Evolutionary conservation across 2,888 invertebrate species (phyloP).

Genomic region (Blomia tropicalis): DNA sequence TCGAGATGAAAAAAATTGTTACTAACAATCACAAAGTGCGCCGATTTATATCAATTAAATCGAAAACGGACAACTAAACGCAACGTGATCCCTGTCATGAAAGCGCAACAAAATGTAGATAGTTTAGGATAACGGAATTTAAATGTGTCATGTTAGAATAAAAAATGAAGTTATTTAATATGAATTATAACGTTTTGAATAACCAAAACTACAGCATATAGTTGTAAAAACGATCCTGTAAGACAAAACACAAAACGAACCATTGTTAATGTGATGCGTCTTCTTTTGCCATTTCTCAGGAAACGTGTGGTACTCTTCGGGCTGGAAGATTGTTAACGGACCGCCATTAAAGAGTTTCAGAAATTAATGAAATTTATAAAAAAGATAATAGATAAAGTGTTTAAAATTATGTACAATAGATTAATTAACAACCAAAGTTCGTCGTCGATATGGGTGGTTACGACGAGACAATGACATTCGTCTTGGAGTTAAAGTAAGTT

Average conservation of each 20-base stretch:
- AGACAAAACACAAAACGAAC: constrained; percentile 11
- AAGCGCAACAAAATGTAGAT: too few relatives aligned
- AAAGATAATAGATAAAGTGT: too few relatives aligned
- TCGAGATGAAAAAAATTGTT: too few relatives aligned
- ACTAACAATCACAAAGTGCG: too few relatives aligned
- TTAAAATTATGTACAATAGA: not conserved
- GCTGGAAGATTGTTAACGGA: not conserved
- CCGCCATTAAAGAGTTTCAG: constrained; percentile 10
- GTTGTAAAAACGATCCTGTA: constrained; percentile 1
- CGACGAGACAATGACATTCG: too few relatives aligned
- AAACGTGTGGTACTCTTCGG: constrained; percentile 12
- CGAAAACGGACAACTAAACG: too few relatives aligned
- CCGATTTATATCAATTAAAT: too few relatives aligned
- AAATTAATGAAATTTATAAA: too few relatives aligned
- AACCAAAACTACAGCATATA: not conserved
- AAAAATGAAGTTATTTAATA: not conserved
- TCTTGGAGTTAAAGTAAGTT: too few relatives aligned
- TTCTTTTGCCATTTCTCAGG: constrained; percentile 15
- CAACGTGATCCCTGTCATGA: too few relatives aligned
- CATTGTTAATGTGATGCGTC: not conserved
- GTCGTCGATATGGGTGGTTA: too few relatives aligned
- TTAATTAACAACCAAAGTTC: not conserved
- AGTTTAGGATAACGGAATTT: not conserved
- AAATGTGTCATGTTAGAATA: not conserved
- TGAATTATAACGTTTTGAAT: constrained; percentile 7